Evolutionary conservation across 2,797 vertebrate species (phyloP).

Genomic region (Psittacula derbiana): DNA sequence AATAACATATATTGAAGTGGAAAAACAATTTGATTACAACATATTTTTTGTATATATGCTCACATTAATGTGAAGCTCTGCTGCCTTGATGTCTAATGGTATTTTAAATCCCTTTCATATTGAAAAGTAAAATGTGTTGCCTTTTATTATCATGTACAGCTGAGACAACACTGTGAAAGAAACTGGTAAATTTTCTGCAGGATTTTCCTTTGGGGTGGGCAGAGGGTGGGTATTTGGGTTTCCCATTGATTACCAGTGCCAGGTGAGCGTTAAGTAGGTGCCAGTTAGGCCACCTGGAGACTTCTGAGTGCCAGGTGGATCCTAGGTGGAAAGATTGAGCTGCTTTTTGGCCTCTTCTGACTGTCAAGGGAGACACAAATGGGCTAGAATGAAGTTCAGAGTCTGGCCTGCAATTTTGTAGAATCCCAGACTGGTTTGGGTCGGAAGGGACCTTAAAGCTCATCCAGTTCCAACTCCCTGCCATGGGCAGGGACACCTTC

Average conservation of each 20-base stretch:
- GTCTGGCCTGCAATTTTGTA: background rate
- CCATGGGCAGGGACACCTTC: background rate
- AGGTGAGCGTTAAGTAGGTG: background rate
- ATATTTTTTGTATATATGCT: background rate
- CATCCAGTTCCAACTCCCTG: background rate
- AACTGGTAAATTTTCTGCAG: background rate
- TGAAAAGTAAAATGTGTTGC: background rate
- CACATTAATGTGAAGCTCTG: background rate
- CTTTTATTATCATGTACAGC: background rate
- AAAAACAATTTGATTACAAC: background rate
- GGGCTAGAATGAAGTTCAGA: background rate
- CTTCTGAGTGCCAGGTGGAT: background rate
- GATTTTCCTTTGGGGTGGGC: background rate
- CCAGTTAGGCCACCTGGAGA: background rate
- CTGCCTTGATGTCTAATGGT: background rate
- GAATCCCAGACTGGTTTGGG: background rate
- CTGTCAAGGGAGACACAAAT: background rate
- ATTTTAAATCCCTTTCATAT: background rate
- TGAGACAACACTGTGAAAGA: background rate
- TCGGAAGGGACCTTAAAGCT: background rate
- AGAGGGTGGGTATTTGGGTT: rapidly evolving
- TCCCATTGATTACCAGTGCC: background rate
- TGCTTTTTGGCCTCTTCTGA: background rate
- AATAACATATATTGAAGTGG: background rate
- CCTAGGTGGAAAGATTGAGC: background rate